These are phyloP conservation scores for Hyposoter dolosus DNA, from an alignment of 2,888 invertebrate genomes.

Conservation along the genomic window DNA sequence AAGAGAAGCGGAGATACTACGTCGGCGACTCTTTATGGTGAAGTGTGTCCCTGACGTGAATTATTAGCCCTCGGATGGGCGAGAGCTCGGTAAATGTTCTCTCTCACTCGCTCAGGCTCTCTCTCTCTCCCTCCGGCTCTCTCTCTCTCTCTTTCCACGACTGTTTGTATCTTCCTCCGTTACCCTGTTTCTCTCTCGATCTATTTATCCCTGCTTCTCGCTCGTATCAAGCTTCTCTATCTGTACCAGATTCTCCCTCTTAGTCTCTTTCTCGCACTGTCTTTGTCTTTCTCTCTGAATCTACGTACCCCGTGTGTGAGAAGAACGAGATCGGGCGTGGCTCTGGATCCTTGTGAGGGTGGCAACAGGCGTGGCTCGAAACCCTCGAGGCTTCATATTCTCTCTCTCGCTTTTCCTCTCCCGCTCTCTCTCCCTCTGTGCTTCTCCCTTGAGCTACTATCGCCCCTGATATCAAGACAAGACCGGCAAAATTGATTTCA, in stretches of 20 bases:
- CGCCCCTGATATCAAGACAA: conserved; percentile 65
- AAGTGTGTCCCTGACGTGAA: conserved; percentile 83
- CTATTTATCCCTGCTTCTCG: conserved; percentile 27
- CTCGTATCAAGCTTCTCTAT: background rate
- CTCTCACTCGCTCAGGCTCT: conserved; percentile 29
- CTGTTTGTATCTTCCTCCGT: conserved; percentile 2
- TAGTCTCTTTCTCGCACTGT: conserved; percentile 35
- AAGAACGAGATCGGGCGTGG: conserved; percentile 78
- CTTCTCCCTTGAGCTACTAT: conserved; percentile 27
- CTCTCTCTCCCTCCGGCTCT: conserved; percentile 27
- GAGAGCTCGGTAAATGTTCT: conserved; percentile 50
- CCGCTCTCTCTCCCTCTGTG: conserved; percentile 43
- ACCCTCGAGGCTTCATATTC: conserved; percentile 43
- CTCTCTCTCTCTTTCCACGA: background rate
- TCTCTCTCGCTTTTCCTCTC: conserved; percentile 41
- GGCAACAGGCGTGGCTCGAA: conserved; percentile 78
- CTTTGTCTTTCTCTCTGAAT: conserved; percentile 14
- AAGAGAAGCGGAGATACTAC: conserved; percentile 46
- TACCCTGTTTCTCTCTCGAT: conserved; percentile 9
- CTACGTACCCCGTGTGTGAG: conserved; percentile 52
- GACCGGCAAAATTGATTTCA: conserved; percentile 73
- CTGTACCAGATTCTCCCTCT: background rate
- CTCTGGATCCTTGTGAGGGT: conserved; percentile 74
- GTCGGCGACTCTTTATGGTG: conserved; percentile 82
- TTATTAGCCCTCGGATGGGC: conserved; percentile 80